Conservation (phyloP, 2,888 invertebrate genomes). For the Keiferia lycopersicella region DNA sequence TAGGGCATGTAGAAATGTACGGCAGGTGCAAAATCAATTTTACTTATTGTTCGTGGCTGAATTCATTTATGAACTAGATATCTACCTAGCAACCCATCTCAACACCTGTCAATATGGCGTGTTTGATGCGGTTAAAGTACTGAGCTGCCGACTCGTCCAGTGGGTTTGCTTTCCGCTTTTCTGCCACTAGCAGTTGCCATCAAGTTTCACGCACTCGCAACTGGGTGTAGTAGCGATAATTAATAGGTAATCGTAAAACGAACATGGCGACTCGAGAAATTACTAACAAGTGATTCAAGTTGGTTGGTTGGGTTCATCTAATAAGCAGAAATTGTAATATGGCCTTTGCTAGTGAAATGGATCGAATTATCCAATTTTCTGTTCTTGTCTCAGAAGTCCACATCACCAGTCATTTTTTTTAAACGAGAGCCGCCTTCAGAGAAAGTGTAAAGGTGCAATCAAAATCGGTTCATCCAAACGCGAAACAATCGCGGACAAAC, state of each 20-base stretch:
- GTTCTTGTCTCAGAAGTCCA: too few species aligned
- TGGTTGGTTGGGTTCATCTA: background rate
- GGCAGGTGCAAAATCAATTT: too few species aligned
- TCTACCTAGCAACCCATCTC: background rate
- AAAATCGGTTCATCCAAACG: too few species aligned
- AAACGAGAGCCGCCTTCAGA: too few species aligned
- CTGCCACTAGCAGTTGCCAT: background rate
- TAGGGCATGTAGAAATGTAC: too few species aligned
- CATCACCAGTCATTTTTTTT: too few species aligned
- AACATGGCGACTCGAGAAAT: background rate
- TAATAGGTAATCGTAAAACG: background rate
- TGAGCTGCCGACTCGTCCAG: background rate
- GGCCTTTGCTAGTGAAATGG: too few species aligned
- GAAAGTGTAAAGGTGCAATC: too few species aligned
- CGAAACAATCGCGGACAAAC: too few species aligned
- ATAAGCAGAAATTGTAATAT: too few species aligned
- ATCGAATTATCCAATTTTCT: too few species aligned
- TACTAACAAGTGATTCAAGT: background rate
- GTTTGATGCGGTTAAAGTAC: background rate
- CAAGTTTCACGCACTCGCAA: background rate
- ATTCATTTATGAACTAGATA: background rate
- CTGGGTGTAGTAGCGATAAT: slow-evolving; percentile 3
- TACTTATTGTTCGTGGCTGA: background rate
- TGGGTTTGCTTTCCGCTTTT: slow-evolving; percentile 10
- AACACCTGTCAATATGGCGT: slow-evolving; percentile 1